A percentile compares a stretch with the other conserved stretches of the same genome.
These are phyloP conservation scores for Triplophysa rosa DNA, from an alignment of 2,113 vertebrate species.

Conservation along the genomic window DNA sequence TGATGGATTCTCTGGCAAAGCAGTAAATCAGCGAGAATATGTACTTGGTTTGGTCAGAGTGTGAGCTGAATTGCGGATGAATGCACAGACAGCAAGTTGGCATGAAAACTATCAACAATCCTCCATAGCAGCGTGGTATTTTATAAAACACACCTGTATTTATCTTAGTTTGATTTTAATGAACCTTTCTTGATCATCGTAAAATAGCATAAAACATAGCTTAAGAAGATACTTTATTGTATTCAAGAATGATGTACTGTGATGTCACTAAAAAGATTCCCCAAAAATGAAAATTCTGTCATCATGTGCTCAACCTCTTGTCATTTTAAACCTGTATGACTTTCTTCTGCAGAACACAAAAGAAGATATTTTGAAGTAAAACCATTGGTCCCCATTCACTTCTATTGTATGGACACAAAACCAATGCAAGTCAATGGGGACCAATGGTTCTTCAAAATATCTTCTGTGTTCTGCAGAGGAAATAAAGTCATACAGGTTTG, in stretches of 20 bases:
- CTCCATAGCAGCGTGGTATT: slow-evolving; percentile 1
- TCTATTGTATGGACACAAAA: too few species aligned
- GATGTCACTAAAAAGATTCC: neutral
- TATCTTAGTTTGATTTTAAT: neutral
- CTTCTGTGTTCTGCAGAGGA: too few species aligned
- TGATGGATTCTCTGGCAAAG: neutral
- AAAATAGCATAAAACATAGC: neutral
- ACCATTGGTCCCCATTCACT: too few species aligned
- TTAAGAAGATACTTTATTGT: neutral
- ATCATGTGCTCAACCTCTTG: too few species aligned
- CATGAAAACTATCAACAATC: neutral
- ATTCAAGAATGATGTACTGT: too few species aligned
- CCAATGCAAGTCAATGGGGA: too few species aligned
- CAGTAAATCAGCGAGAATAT: neutral
- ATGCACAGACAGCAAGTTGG: neutral
- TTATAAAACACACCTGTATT: neutral
- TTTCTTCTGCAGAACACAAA: too few species aligned
- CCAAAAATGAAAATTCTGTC: too few species aligned
- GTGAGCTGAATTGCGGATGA: neutral
- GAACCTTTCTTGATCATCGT: neutral
- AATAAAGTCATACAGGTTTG: too few species aligned
- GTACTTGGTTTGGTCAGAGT: slow-evolving; percentile 10
- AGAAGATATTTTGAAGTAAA: too few species aligned
- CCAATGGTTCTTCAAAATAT: too few species aligned
- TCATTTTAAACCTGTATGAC: too few species aligned